These are phyloP conservation scores for Philonicus albiceps DNA, from an alignment of 2,888 invertebrate species.

Conservation along the genomic window DNA sequence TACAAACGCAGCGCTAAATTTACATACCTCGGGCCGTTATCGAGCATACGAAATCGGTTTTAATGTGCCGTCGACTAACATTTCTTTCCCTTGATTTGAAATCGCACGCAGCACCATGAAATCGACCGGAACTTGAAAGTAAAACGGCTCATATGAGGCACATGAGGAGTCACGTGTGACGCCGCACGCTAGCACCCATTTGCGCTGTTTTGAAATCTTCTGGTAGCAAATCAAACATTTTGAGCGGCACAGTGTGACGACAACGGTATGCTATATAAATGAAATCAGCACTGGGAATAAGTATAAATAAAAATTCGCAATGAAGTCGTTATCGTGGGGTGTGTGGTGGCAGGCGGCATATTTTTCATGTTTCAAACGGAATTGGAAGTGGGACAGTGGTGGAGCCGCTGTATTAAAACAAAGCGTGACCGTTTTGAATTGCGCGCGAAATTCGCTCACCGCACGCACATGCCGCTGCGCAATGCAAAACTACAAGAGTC, in stretches of 20 bases:
- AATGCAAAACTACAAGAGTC: background rate
- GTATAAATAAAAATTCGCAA: background rate
- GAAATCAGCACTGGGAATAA: background rate
- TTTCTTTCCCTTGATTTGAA: background rate
- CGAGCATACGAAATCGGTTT: background rate
- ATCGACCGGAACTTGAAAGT: slow-evolving; percentile 30
- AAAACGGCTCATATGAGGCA: slow-evolving; percentile 6
- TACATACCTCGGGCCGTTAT: background rate
- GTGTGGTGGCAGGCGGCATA: background rate
- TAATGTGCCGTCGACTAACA: slow-evolving; percentile 4
- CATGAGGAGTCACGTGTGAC: slow-evolving; percentile 13
- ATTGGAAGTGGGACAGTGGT: slow-evolving; percentile 9
- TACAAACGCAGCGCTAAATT: background rate
- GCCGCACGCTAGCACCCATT: slow-evolving; percentile 5
- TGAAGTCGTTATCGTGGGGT: background rate
- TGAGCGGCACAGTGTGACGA: background rate
- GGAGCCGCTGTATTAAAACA: background rate
- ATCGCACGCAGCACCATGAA: background rate
- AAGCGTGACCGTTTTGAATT: background rate
- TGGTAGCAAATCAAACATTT: background rate
- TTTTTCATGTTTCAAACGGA: background rate
- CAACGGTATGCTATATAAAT: background rate
- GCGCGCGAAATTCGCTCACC: background rate
- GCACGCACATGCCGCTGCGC: background rate
- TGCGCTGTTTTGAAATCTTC: slow-evolving; percentile 9